phyloP scores from a whole-genome alignment of 2,113 vertebrate genomes.

The Neodontobutis hainanensis region DNA sequence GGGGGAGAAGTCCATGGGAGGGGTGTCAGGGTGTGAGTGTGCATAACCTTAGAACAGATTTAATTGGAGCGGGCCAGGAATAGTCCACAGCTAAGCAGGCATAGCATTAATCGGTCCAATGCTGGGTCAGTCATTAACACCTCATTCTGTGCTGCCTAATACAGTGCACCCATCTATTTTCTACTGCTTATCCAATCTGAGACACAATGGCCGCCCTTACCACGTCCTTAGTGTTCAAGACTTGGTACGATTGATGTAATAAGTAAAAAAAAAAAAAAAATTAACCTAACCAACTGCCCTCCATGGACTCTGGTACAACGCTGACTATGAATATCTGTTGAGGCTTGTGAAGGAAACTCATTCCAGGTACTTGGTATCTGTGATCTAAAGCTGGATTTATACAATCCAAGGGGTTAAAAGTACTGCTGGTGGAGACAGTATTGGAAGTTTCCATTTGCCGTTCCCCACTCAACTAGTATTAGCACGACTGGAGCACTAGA shows the following conservation, averaged over 20 bases:
- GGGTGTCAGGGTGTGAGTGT: constrained; percentile 37
- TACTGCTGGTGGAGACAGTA: not conserved
- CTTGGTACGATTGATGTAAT: not conserved
- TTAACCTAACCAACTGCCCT: not conserved
- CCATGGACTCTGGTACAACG: no score
- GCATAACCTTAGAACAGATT: constrained; percentile 56
- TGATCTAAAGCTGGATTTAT: constrained; percentile 13
- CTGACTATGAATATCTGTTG: not conserved
- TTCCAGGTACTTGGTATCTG: not conserved
- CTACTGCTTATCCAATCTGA: constrained; percentile 5
- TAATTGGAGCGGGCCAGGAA: constrained; percentile 47
- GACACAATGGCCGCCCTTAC: not conserved
- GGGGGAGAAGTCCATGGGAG: constrained; percentile 47
- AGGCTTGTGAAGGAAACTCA: not conserved
- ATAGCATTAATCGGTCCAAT: constrained; percentile 22
- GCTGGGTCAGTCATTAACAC: constrained; percentile 28
- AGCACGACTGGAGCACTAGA: not conserved
- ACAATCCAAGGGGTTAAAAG: not conserved
- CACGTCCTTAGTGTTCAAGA: not conserved
- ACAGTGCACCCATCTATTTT: constrained; percentile 28
- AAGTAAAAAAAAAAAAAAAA: no score
- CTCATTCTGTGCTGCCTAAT: constrained; percentile 7
- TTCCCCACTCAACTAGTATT: not conserved
- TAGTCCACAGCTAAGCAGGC: constrained; percentile 19
- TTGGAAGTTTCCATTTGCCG: not conserved